Conservation (phyloP, 2,888 invertebrate genomes). For the Scelioninae gen. 2 region DNA sequence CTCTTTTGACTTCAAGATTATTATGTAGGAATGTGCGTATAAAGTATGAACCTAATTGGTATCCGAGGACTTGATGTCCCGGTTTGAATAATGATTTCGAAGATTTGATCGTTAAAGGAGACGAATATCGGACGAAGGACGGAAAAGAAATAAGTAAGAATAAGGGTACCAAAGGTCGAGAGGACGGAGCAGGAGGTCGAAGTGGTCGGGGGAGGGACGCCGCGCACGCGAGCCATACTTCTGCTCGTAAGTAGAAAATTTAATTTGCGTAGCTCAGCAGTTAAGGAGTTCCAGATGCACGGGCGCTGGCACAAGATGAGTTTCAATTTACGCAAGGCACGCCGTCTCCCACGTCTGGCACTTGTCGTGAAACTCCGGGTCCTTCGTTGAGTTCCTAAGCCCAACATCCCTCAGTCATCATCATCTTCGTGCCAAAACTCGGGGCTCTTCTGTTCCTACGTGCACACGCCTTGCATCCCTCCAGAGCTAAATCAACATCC, state of each 20-base stretch:
- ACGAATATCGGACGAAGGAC: constrained; percentile 34
- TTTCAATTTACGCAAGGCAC: constrained; percentile 71
- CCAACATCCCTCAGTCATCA: constrained; percentile 61
- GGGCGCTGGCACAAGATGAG: constrained; percentile 64
- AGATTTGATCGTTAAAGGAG: constrained; percentile 47
- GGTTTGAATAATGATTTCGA: constrained; percentile 44
- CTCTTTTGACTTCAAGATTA: too few relatives aligned
- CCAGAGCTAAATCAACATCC: constrained; percentile 72
- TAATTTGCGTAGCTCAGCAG: constrained; percentile 73
- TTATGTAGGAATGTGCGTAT: background rate
- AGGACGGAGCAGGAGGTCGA: constrained; percentile 42
- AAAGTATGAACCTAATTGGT: constrained; percentile 38
- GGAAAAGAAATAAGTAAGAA: constrained; percentile 47
- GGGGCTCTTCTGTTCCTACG: constrained; percentile 63
- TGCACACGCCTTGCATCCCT: constrained; percentile 63
- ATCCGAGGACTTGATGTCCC: constrained; percentile 30
- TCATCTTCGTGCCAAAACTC: constrained; percentile 66
- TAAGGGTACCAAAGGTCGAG: constrained; percentile 34
- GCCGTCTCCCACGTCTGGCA: constrained; percentile 58
- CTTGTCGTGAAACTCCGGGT: constrained; percentile 56
- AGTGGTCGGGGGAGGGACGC: background rate
- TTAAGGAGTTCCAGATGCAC: constrained; percentile 70
- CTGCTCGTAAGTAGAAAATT: constrained; percentile 71
- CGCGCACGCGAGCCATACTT: constrained; percentile 62
- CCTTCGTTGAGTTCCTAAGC: constrained; percentile 55